These are phyloP conservation scores for Pangasianodon hypophthalmus DNA, from an alignment of 2,113 vertebrate species.

Conservation along the genomic window DNA sequence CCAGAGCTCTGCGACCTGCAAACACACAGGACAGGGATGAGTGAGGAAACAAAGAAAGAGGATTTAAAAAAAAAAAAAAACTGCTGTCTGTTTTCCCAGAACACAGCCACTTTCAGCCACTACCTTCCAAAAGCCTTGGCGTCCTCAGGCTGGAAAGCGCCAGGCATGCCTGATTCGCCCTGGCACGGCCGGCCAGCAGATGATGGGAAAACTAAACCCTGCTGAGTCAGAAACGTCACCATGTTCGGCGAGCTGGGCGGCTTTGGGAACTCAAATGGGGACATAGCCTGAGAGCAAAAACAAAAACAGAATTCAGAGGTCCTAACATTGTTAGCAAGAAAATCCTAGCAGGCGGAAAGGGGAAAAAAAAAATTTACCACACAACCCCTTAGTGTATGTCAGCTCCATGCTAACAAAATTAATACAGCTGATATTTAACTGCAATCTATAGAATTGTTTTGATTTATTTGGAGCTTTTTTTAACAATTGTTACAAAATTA, in stretches of 20 bases:
- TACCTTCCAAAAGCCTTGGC: slow-evolving; percentile 81
- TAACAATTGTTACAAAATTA: background rate
- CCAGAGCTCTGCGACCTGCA: slow-evolving; percentile 89
- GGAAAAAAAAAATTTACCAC: background rate
- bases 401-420: background rate
- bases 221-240: slow-evolving; percentile 85
- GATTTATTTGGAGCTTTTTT: background rate
- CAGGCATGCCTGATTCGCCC: slow-evolving; percentile 77
- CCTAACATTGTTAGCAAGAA: background rate
- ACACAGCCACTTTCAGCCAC: background rate
- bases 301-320: background rate
- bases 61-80: background rate
- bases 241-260: slow-evolving; percentile 91
- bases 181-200: slow-evolving; percentile 83
- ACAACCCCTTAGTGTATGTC: background rate
- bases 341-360: background rate
- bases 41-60: background rate
- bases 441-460: background rate
- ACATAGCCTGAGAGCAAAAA: slow-evolving; percentile 71
- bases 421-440: background rate
- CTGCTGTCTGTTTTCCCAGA: background rate
- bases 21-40: background rate
- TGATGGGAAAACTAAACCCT: slow-evolving; percentile 80
- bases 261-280: slow-evolving; percentile 89
- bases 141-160: slow-evolving; percentile 76